Evolutionary conservation across 1,140 invertebrate genomes (phyloP), one percentile per base, ranked within the genome.

Genomic region (Danaus melanippus): DNA sequence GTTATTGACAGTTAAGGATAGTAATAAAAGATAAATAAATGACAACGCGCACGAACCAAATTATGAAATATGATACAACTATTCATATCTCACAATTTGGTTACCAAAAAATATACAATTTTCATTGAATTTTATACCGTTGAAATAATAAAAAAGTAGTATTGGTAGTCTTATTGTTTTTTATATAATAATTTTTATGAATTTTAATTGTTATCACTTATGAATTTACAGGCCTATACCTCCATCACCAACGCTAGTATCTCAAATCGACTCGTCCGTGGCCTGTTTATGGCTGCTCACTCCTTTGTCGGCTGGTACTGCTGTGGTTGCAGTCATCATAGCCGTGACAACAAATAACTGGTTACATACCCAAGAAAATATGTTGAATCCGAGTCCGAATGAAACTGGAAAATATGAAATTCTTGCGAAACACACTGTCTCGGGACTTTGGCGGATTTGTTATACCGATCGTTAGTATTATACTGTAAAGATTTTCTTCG

Each of bases 311-410:
- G 91, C 92, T 5, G 89, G 90, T 10, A 84, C 91, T 2, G 91
- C 91, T 10, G 83, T 92, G 8, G 84, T 91, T 0, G 89, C 91
- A 12, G 90, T 92, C 4, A 74, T 89, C 10, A 88, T 92, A 8
- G 91, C 91, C 12, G 89, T 93, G 12, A 86, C 89, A 10, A 93
- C 92, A 7, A 92, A 92, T 72, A 89, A 91, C 69, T 93, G 92
- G 92, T 79, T 93, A 0, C 89, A 92, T 58, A 92, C 91, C 32
- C 88, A 92, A 64, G 92, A 93, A 74, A 90, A 91, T 53, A 92
- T 93, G 90, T 83, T 89, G 49, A 92, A 91, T 71, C 89, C 90
- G 2, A 74, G 80, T 4, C 91, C 90, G 78, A 92, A 92, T 69
- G 90, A 91, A 10, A 90, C 91, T 1, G 90, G 90, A 0, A 90